Evolutionary conservation across 2,797 vertebrate species (phyloP).

Genomic region (Cyclura pinguis): DNA sequence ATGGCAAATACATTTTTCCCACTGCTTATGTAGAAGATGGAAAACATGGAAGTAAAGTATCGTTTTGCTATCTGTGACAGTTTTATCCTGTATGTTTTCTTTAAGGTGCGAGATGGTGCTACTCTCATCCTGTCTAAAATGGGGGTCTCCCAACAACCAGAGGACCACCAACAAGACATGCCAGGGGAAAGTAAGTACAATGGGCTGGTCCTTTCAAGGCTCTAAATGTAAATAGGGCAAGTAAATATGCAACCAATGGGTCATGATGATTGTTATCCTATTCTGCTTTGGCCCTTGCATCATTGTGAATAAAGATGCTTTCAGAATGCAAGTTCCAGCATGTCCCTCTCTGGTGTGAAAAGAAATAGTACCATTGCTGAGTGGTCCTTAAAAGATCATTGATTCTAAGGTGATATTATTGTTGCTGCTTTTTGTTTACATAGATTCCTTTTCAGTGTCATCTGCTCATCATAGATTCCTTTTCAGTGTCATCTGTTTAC

Average conservation of each 20-base stretch:
- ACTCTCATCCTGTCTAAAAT: slow-evolving; percentile 92
- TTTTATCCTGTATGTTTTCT: slow-evolving; percentile 60
- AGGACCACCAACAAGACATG: slow-evolving; percentile 95
- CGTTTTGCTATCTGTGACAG: rapidly evolving
- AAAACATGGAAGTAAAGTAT: background rate
- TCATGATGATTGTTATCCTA: background rate
- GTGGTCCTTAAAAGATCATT: background rate
- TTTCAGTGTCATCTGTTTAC: slow-evolving; percentile 27
- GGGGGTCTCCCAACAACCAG: slow-evolving; percentile 90
- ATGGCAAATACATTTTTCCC: background rate
- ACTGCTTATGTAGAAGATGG: rapidly evolving
- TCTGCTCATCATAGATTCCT: background rate
- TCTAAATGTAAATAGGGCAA: background rate
- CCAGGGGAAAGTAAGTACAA: slow-evolving; percentile 92
- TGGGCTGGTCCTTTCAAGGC: background rate
- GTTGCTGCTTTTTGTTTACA: slow-evolving; percentile 9
- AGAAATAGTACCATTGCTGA: background rate
- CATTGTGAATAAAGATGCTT: background rate
- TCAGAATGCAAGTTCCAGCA: background rate
- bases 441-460: slow-evolving; percentile 25
- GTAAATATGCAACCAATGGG: slow-evolving; percentile 12
- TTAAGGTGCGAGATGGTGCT: slow-evolving; percentile 94
- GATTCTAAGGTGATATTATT: slow-evolving; percentile 10
- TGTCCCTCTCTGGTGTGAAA: background rate
- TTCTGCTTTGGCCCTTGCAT: background rate